phyloP scores from a whole-genome alignment of 2,113 vertebrate species.

The Lamprologus ornatipinnis region DNA sequence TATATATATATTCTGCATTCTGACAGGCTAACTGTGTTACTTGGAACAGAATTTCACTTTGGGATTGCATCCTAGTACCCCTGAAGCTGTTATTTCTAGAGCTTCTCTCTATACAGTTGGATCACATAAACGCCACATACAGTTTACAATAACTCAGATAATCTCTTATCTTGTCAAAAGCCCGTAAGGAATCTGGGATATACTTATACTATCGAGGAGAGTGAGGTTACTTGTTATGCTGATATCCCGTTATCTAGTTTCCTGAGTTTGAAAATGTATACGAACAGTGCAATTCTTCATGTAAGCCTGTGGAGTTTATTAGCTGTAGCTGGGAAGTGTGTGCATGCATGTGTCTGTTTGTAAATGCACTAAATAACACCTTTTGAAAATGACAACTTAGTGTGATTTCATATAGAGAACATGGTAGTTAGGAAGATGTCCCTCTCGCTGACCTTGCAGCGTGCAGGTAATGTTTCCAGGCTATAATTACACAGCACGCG shows the following conservation, averaged over 20 bases:
- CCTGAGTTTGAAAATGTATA: background rate
- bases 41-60: background rate
- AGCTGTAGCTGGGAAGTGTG: background rate
- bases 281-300: background rate
- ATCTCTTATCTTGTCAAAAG: background rate
- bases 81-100: background rate
- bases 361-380: background rate
- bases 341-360: background rate
- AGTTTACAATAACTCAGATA: background rate
- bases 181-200: background rate
- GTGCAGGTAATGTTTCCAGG: constrained; percentile 32
- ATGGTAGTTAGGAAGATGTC: background rate
- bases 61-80: background rate
- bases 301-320: background rate
- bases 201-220: background rate
- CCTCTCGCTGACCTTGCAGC: constrained; percentile 28
- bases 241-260: background rate
- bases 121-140: background rate
- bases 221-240: background rate
- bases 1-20: background rate
- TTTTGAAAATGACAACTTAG: constrained; percentile 15
- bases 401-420: constrained; percentile 18
- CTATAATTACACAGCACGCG: constrained; percentile 36
- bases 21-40: background rate
- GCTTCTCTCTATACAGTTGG: background rate